phyloP scores from a whole-genome alignment of 2,797 vertebrate species.

The Sebastes nivosus region DNA sequence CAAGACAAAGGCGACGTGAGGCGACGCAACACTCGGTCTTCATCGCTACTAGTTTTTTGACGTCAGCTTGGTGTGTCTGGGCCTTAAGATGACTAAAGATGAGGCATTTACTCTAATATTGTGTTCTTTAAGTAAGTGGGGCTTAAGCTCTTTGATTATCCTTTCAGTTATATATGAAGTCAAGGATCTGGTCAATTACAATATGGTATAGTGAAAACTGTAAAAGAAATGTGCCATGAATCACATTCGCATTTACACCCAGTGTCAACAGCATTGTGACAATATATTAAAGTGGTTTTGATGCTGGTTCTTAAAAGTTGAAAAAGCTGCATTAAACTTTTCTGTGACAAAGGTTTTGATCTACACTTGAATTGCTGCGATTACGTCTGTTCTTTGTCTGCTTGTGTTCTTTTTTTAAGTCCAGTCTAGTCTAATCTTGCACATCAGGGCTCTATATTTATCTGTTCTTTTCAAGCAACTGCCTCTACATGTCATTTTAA shows the following conservation, averaged over 20 bases:
- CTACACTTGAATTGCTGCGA: neutral
- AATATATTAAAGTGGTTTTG: neutral
- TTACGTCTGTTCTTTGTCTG: neutral
- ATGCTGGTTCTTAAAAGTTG: neutral
- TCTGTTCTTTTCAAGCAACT: conserved; percentile 16
- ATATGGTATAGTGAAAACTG: neutral
- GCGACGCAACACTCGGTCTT: no score
- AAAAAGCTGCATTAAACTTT: neutral
- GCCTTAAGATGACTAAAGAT: neutral
- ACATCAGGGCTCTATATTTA: conserved; percentile 48
- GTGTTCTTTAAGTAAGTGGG: neutral
- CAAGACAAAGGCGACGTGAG: no score
- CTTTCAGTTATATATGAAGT: neutral
- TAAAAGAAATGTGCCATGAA: neutral
- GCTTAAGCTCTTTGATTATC: neutral
- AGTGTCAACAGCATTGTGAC: neutral
- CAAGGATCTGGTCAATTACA: neutral
- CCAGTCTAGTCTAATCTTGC: conserved; percentile 20
- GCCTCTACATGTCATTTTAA: conserved; percentile 6
- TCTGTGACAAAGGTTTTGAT: conserved; percentile 19
- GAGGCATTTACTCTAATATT: neutral
- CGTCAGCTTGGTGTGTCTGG: no score
- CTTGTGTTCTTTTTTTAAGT: conserved; percentile 21
- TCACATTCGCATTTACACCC: neutral
- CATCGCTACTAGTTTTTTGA: no score